These are phyloP conservation scores for Aurelia coerulea DNA, from an alignment of 30 jellyfish, hydroid and myxozoan genomes.

Conservation along the genomic window DNA sequence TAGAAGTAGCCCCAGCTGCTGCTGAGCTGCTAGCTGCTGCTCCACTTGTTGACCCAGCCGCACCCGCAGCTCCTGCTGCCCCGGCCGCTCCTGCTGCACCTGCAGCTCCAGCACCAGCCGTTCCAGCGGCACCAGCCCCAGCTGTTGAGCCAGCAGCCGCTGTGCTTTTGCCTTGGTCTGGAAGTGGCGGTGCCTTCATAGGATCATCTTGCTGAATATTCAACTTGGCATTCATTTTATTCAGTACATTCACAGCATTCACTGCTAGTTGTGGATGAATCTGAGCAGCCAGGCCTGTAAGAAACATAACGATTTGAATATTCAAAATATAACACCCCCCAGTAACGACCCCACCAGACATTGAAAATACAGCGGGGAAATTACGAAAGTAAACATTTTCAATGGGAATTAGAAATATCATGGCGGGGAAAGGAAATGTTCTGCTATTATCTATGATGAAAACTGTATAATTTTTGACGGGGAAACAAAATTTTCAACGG, in stretches of 20 bases:
- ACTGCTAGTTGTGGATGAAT: conserved; percentile 56
- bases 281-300: conserved; percentile 55
- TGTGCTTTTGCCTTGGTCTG: conserved; percentile 3
- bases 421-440: no score
- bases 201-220: conserved; percentile 52
- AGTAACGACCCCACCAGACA: no score
- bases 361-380: no score
- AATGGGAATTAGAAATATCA: no score
- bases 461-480: no score
- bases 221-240: conserved; percentile 44
- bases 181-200: background rate
- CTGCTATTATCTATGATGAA: no score
- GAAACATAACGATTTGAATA: background rate
- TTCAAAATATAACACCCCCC: no score
- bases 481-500: no score
- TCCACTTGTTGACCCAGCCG: conserved; percentile 16
- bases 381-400: no score
- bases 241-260: conserved; percentile 20
- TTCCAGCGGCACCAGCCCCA: conserved; percentile 6
- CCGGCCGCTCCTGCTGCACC: no score
- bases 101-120: background rate
- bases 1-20: conserved; percentile 11
- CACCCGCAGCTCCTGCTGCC: conserved; percentile 23
- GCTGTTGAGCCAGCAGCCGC: conserved; percentile 25
- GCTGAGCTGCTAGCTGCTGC: conserved; percentile 55